phyloP scores from a whole-genome alignment of 2,797 vertebrate species.

The Remorina albescens region DNA sequence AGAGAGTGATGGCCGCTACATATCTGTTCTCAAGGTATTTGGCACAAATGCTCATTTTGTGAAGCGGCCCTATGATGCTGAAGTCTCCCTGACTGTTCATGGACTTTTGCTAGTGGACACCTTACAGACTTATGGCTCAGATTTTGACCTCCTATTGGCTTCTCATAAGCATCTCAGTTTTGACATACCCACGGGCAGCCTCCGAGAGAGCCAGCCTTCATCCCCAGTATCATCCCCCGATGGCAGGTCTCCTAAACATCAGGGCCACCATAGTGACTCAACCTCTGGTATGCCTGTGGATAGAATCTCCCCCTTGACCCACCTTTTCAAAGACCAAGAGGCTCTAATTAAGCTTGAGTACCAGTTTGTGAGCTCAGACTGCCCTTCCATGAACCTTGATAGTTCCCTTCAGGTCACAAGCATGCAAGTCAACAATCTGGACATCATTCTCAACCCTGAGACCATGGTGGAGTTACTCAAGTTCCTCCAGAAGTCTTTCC shows the following conservation, averaged over 20 bases:
- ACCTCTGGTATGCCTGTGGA: conserved; percentile 64
- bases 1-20: conserved; percentile 95
- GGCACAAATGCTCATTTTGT: conserved; percentile 96
- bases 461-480: conserved; percentile 96
- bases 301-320: conserved; percentile 66
- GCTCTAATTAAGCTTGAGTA: conserved; percentile 96
- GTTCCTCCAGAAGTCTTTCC: conserved; percentile 97
- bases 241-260: conserved; percentile 65
- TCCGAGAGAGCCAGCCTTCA: conserved; percentile 91
- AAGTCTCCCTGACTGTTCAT: conserved; percentile 95
- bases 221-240: conserved; percentile 84
- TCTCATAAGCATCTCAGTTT: conserved; percentile 98
- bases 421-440: conserved; percentile 96
- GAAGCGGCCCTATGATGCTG: conserved; percentile 95
- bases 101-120: conserved; percentile 96
- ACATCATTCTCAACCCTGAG: conserved; percentile 98
- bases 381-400: conserved; percentile 95
- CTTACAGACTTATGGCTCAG: conserved; percentile 95
- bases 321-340: conserved; percentile 88
- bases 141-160: conserved; percentile 97
- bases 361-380: conserved; percentile 98
- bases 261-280: conserved; percentile 62
- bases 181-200: conserved; percentile 94
- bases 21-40: conserved; percentile 98
- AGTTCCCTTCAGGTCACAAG: conserved; percentile 94